Evolutionary conservation across 2,888 invertebrate genomes (phyloP).

Genomic region (Cataglyphis livida): DNA sequence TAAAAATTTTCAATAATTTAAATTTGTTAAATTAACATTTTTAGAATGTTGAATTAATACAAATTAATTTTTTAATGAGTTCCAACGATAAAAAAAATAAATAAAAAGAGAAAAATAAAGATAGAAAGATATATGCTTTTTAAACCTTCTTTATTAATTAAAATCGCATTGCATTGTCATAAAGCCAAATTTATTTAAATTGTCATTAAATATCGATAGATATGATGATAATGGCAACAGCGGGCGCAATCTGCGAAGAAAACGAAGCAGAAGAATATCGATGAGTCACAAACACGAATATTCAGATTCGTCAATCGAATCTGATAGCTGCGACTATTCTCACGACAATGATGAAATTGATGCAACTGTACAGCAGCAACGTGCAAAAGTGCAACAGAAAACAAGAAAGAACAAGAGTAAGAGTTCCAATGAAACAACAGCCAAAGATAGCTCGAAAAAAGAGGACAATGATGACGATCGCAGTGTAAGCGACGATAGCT

Average conservation of each 20-base stretch:
- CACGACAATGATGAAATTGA: conserved; percentile 7
- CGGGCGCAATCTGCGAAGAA: conserved; percentile 73
- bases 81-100: neutral
- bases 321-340: conserved; percentile 75
- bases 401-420: conserved; percentile 53
- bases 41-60: neutral
- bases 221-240: conserved; percentile 77
- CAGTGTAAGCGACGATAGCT: conserved; percentile 83
- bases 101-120: neutral
- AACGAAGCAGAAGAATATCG: conserved; percentile 75
- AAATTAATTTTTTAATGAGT: neutral
- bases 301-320: conserved; percentile 86
- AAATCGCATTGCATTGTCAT: neutral
- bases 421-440: conserved; percentile 81
- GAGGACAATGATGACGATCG: conserved; percentile 76
- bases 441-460: conserved; percentile 1
- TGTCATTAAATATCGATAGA: conserved; percentile 51
- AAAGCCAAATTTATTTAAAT: neutral
- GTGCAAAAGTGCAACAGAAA: conserved; percentile 65
- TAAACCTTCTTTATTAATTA: conserved; percentile 5
- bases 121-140: neutral
- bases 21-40: neutral
- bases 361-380: conserved; percentile 59
- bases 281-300: conserved; percentile 85
- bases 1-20: neutral